A percentile compares a stretch with the other conserved stretches of the same genome.
Evolutionary conservation across 2,113 vertebrate species (phyloP).

Genomic region (Rattus rattus): DNA sequence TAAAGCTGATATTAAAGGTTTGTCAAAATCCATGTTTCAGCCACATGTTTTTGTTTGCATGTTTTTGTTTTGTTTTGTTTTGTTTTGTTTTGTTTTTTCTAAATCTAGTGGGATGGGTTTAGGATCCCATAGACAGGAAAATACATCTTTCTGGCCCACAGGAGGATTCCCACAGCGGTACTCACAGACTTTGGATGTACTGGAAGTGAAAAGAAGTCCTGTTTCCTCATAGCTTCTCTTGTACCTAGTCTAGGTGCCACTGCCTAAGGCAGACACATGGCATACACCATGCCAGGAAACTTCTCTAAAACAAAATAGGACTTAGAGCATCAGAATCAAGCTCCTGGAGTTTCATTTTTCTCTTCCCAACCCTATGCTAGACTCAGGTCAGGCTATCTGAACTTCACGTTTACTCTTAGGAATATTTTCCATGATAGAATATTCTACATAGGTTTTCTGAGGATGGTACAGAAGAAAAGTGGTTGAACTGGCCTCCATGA

Average conservation of each 20-base stretch:
- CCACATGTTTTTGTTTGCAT: neutral
- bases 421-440: neutral
- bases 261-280: neutral
- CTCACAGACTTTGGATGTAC: neutral
- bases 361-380: neutral
- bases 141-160: rapidly evolving
- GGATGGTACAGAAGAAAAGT: neutral
- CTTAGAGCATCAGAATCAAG: neutral
- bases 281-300: rapidly evolving
- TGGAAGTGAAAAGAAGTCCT: neutral
- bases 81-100: neutral
- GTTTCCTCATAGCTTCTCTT: neutral
- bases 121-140: neutral
- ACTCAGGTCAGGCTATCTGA: neutral
- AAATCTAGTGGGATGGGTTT: neutral
- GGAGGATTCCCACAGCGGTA: neutral
- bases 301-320: neutral
- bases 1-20: neutral
- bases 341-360: neutral
- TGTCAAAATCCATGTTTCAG: neutral
- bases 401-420: rapidly evolving
- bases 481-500: neutral
- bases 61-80: neutral
- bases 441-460: neutral
- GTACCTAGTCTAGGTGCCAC: neutral